Percentiles rank a stretch among this genome's conserved stretches.
phyloP scores from a whole-genome alignment of 2,888 invertebrate genomes.

The Trichacis sp. region DNA sequence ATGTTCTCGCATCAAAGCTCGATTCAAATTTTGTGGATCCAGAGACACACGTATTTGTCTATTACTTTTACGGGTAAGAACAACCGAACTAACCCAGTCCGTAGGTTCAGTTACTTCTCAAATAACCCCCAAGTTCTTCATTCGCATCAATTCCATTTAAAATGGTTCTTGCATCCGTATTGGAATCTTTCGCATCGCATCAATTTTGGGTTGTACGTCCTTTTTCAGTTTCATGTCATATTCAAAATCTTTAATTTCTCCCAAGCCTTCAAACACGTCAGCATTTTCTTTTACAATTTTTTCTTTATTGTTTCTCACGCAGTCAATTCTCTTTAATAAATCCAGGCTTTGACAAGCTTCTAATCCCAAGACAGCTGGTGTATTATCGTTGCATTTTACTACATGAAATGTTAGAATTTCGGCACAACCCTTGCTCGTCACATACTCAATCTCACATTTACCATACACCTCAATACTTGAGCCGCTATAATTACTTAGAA shows the following conservation, averaged over 20 bases:
- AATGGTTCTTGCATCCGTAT: slow-evolving; percentile 34
- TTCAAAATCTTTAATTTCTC: slow-evolving; percentile 28
- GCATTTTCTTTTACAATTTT: neutral
- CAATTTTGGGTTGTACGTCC: slow-evolving; percentile 20
- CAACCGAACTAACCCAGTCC: slow-evolving; percentile 26
- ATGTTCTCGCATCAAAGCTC: slow-evolving; percentile 39
- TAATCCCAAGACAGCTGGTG: slow-evolving; percentile 8
- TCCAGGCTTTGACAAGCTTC: slow-evolving; percentile 5
- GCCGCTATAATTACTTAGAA: slow-evolving; percentile 19
- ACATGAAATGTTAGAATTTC: slow-evolving; percentile 5
- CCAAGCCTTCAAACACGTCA: slow-evolving; percentile 25
- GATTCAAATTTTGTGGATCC: slow-evolving; percentile 40
- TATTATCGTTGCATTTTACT: slow-evolving; percentile 6
- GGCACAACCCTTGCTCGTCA: neutral
- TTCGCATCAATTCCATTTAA: slow-evolving; percentile 26
- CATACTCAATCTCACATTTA: slow-evolving; percentile 16
- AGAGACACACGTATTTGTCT: slow-evolving; percentile 34
- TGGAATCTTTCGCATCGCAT: slow-evolving; percentile 33
- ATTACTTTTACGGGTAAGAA: slow-evolving; percentile 34
- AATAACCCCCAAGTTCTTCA: slow-evolving; percentile 33
- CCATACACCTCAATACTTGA: slow-evolving; percentile 13
- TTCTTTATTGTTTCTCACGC: neutral
- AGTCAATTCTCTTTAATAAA: slow-evolving; percentile 5
- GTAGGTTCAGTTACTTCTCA: slow-evolving; percentile 34
- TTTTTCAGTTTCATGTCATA: slow-evolving; percentile 42